phyloP scores from a whole-genome alignment of 2,888 invertebrate species.

The Scrobipalpa costella region DNA sequence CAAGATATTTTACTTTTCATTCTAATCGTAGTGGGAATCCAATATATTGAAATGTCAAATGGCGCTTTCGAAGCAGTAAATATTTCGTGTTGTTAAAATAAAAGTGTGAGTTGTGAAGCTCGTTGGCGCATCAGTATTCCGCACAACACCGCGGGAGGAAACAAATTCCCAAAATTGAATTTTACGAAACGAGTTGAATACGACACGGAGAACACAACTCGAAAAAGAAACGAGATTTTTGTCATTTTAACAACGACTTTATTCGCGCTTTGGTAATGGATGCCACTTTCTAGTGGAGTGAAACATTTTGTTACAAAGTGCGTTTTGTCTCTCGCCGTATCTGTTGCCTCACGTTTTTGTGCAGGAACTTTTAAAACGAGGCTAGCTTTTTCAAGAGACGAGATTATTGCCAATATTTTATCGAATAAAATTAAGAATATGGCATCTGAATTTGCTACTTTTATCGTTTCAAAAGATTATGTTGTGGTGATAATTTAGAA shows the following conservation, averaged over 20 bases:
- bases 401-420: no score
- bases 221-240: slow-evolving; percentile 73
- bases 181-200: slow-evolving; percentile 80
- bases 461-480: no score
- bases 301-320: slow-evolving; percentile 12
- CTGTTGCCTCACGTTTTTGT: neutral
- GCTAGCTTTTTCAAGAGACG: no score
- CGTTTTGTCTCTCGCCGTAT: neutral
- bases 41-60: slow-evolving; percentile 20
- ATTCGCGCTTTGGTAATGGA: slow-evolving; percentile 37
- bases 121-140: slow-evolving; percentile 74
- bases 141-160: slow-evolving; percentile 73
- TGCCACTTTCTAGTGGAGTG: neutral
- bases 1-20: no score
- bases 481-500: neutral
- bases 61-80: slow-evolving; percentile 49
- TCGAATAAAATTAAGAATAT: no score
- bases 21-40: no score
- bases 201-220: slow-evolving; percentile 75
- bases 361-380: neutral
- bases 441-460: no score
- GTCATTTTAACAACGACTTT: slow-evolving; percentile 73
- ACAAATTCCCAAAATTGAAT: slow-evolving; percentile 82
- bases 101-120: slow-evolving; percentile 56
- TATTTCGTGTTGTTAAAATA: slow-evolving; percentile 61